Evolutionary conservation across 2,888 invertebrate species (phyloP).

Genomic region (Ichneumoninae sp.): DNA sequence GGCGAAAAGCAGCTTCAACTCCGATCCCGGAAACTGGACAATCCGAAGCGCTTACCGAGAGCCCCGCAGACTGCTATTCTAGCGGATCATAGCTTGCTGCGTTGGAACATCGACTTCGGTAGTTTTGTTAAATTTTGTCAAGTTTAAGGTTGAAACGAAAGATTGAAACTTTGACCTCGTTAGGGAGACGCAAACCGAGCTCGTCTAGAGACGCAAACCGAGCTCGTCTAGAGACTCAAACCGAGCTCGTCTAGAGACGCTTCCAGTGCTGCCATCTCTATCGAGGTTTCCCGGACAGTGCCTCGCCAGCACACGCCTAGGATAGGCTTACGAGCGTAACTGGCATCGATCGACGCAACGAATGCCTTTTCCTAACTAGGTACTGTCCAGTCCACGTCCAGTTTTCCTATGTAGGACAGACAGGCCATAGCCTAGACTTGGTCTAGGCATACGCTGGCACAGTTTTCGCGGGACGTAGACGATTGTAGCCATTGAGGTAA

Average conservation of each 20-base stretch:
- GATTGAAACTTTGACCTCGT: not conserved
- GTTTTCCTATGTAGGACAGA: not conserved
- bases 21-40: not conserved
- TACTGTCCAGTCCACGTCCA: not conserved
- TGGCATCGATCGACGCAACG: not conserved
- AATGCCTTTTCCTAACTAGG: not conserved
- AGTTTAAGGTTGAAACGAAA: not conserved
- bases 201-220: not conserved
- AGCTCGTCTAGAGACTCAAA: not conserved
- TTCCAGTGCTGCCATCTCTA: not conserved
- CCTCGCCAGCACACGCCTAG: not conserved
- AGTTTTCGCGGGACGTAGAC: not conserved
- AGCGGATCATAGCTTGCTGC: not conserved
- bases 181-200: not conserved
- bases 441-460: not conserved
- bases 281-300: not conserved
- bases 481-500: constrained; percentile 9
- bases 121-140: not conserved
- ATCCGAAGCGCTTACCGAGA: not conserved
- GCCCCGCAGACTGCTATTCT: not conserved
- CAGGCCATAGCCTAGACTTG: not conserved
- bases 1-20: not conserved
- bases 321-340: not conserved
- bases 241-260: not conserved
- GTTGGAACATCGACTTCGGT: not conserved